Base-by-base conservation (phyloP, 1,140 invertebrate genomes). In the Eriocheir sinensis region DNA sequence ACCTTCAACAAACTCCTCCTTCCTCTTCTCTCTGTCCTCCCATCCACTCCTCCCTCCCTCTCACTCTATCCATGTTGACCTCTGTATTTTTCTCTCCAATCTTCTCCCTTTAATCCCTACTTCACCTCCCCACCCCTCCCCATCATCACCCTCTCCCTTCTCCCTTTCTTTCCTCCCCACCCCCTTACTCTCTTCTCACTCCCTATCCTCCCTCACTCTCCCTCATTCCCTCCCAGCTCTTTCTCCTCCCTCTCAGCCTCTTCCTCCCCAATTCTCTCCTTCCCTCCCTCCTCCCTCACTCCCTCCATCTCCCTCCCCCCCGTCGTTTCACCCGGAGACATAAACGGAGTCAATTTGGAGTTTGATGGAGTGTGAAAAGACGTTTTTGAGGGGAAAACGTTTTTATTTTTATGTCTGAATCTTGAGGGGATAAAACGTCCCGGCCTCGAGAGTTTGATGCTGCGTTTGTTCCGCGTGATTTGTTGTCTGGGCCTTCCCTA, bases 271-370 rank as follows among this genome's bases (percentile, higher is more conserved):
- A 27, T 41, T 36, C 34, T 36, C 21, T 2, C 40, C 0, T 27
- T 30, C 27, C 32, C 30, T 34, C 3, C 32, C 36, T 15, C 34
- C 53, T n/a, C 36, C 30, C 15, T 32, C 30, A 89, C n/a, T 32
- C 32, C 27, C 34, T 34, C 12, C 44, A 21, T 32, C 27, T 34
- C 79, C 30, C 27, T 34, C 21, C 79, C 34, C 40, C 80, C n/a
- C n/a, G 8, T 12, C 34, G 21, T 17, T 41, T 21, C 79, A 36
- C 32, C 36, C 80, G 38, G 38, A n/a, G 79, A 91, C 89, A 94
- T 94, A 94, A 94, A 94, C 93, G 93, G 93, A 94, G 93, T 94
- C 93, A 94, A 91, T 94, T 94, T 94, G 44, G 85, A 53, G 93
- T 91, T 91, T 94, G 93, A 92, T 94, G 89, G 93, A 41, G 93